Conservation (phyloP, 2,113 vertebrate genomes). For the Eolophus roseicapilla region DNA sequence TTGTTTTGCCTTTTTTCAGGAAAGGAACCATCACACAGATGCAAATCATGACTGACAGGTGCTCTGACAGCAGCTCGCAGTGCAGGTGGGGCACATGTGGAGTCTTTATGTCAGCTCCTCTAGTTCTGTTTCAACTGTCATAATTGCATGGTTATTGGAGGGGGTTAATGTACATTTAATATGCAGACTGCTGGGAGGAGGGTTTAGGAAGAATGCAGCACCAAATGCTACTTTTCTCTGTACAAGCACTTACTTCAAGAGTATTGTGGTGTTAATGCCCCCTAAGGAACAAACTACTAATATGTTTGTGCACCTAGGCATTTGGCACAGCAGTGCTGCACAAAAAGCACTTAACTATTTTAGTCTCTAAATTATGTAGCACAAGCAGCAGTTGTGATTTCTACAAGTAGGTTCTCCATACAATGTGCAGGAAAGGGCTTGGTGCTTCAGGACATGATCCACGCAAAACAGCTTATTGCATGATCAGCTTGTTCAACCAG, state of each 20-base stretch:
- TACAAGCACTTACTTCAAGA: neutral
- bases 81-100: neutral
- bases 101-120: neutral
- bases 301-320: neutral
- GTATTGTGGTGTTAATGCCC: neutral
- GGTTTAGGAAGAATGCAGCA: neutral
- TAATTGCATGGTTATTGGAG: neutral
- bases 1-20: neutral
- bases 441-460: rapidly evolving
- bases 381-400: neutral
- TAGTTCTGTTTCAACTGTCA: neutral
- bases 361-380: neutral
- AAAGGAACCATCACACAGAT: neutral
- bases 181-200: neutral
- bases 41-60: neutral
- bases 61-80: neutral
- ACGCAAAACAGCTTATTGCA: neutral
- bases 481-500: neutral
- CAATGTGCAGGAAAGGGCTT: neutral
- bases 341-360: neutral
- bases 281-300: neutral
- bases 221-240: neutral
- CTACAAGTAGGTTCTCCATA: neutral
- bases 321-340: neutral
- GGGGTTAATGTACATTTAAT: neutral